These are phyloP conservation scores for Mesitornis unicolor DNA, from an alignment of 2,113 vertebrate species.

Conservation along the genomic window DNA sequence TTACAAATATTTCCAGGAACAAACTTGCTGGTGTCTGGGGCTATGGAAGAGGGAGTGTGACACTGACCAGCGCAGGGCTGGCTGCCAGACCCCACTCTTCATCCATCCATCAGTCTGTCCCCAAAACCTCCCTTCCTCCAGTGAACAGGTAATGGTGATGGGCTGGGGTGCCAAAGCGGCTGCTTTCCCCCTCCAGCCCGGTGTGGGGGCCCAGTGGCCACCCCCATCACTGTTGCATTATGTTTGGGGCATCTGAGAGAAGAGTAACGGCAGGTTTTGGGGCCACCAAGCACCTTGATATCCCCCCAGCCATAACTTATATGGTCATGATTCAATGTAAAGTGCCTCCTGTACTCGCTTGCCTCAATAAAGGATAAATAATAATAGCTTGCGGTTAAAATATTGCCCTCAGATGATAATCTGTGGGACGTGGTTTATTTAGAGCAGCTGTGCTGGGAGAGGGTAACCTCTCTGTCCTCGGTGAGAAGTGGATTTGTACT, in stretches of 20 bases:
- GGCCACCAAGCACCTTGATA: background rate
- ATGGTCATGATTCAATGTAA: background rate
- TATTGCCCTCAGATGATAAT: constrained; percentile 20
- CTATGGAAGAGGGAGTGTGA: background rate
- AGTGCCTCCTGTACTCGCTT: constrained; percentile 1
- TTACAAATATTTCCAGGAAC: constrained; percentile 35
- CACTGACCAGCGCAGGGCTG: background rate
- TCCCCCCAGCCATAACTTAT: background rate
- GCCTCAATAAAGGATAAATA: constrained; percentile 28
- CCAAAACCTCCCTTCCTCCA: no score
- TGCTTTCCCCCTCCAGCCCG: no score
- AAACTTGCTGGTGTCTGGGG: background rate
- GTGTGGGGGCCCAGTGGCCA: no score
- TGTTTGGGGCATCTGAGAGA: no score
- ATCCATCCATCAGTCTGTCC: background rate
- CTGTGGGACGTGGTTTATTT: constrained; percentile 9
- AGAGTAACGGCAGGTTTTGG: background rate
- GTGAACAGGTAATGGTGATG: no score
- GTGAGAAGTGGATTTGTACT: background rate
- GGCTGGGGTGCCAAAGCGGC: no score
- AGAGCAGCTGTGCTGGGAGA: background rate
- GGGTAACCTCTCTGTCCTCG: background rate
- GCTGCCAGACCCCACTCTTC: background rate
- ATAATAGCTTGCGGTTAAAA: constrained; percentile 33
- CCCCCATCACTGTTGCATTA: no score